Evolutionary conservation across 2,888 invertebrate species (phyloP).

Genomic region (Bimastos eiseni): DNA sequence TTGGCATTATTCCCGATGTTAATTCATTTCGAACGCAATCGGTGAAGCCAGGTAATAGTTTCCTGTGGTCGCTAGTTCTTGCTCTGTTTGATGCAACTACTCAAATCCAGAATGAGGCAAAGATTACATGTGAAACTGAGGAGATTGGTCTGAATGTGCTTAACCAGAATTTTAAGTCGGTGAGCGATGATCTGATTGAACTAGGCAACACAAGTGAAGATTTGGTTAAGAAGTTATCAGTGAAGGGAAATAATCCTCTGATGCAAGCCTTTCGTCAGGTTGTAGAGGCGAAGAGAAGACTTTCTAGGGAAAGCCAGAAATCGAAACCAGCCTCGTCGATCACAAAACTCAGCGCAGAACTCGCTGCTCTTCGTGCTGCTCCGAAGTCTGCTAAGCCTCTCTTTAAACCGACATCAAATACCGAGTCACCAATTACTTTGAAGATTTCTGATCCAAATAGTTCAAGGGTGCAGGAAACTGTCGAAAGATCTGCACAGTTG

Average conservation of each 20-base stretch:
- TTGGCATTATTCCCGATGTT: not conserved
- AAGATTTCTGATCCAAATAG: not conserved
- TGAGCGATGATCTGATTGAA: not conserved
- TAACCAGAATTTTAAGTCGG: not conserved
- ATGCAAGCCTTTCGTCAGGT: slow-evolving; percentile 36
- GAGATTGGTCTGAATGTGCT: not conserved
- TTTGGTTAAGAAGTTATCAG: not conserved
- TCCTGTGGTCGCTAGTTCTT: slow-evolving; percentile 18
- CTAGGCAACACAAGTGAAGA: not conserved
- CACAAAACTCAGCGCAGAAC: slow-evolving; percentile 23
- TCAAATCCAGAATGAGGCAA: not conserved
- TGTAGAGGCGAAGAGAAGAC: slow-evolving; percentile 33
- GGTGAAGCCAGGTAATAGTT: not conserved
- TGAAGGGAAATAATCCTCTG: slow-evolving; percentile 29
- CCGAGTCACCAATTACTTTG: not conserved
- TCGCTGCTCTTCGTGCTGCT: slow-evolving; percentile 7
- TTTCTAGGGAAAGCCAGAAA: slow-evolving; percentile 4
- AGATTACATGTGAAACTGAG: not conserved
- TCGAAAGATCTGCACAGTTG: slow-evolving; percentile 6
- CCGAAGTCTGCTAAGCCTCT: slow-evolving; percentile 20
- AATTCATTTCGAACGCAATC: not conserved
- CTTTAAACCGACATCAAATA: not conserved
- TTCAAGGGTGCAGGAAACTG: not conserved
- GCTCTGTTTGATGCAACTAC: not conserved
- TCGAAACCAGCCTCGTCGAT: not conserved